Evolutionary conservation across 2,797 vertebrate genomes (phyloP).

Genomic region (Notamacropus eugenii): DNA sequence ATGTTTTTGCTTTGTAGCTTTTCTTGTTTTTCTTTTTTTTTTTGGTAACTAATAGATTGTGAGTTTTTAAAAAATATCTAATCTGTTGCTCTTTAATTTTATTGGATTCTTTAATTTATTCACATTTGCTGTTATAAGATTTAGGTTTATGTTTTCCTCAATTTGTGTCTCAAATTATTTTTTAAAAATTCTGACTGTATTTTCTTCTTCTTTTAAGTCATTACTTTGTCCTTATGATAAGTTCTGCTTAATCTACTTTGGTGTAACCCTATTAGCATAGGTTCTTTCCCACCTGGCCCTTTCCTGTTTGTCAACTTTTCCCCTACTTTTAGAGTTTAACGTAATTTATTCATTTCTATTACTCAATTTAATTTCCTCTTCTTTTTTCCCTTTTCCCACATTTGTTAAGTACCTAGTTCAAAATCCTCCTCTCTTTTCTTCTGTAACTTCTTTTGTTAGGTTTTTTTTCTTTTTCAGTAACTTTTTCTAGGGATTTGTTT

Average conservation of each 20-base stretch:
- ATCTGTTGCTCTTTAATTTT: neutral
- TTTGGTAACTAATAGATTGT: neutral
- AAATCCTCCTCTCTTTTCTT: neutral
- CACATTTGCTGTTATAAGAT: neutral
- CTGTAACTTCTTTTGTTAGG: neutral
- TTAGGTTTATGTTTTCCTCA: neutral
- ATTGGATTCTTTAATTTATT: neutral
- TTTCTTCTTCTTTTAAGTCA: neutral
- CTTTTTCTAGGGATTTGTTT: neutral
- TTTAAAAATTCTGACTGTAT: neutral
- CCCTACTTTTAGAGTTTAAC: neutral
- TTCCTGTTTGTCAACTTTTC: neutral
- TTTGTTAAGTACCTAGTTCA: neutral
- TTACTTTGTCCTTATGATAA: neutral
- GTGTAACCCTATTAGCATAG: neutral
- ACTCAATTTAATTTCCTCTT: neutral
- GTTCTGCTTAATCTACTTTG: neutral
- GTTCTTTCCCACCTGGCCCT: neutral
- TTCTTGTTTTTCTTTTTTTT: neutral
- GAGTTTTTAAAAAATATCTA: neutral
- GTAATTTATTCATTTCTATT: neutral
- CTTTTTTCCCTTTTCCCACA: neutral
- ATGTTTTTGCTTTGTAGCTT: neutral
- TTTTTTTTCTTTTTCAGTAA: neutral
- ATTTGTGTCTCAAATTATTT: neutral